A percentile compares a stretch with the other conserved stretches of the same genome.
These are phyloP conservation scores for Lamprologus lemairii DNA, from an alignment of 2,113 vertebrate species.

Conservation along the genomic window DNA sequence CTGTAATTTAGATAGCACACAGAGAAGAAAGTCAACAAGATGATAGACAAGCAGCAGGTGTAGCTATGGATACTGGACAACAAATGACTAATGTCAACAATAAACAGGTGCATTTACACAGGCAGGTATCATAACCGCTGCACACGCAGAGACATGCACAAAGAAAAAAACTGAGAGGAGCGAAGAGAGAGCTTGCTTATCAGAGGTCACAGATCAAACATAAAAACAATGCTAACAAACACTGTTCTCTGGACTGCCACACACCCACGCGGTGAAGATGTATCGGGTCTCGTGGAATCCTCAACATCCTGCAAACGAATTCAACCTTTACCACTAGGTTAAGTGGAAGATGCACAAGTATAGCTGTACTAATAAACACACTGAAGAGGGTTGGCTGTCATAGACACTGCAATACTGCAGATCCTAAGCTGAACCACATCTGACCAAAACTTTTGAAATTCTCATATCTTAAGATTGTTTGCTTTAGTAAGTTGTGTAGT, in stretches of 20 bases:
- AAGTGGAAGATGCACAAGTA: background rate
- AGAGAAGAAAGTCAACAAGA: background rate
- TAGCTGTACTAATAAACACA: background rate
- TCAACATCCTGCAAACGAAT: background rate
- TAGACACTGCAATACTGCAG: background rate
- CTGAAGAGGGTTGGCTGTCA: background rate
- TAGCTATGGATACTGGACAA: background rate
- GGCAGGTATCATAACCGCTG: background rate
- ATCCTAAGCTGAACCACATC: background rate
- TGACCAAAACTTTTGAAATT: background rate
- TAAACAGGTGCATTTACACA: background rate
- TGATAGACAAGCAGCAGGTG: background rate
- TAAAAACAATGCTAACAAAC: background rate
- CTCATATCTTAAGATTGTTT: background rate
- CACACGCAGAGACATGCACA: background rate
- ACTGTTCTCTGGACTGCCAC: background rate
- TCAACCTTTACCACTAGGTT: background rate
- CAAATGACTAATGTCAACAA: conserved; percentile 1
- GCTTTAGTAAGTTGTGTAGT: background rate
- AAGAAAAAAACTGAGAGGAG: background rate
- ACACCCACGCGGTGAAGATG: background rate
- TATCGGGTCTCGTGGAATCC: background rate
- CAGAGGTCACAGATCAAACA: background rate
- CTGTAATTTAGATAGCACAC: background rate
- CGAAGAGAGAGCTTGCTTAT: background rate